These are phyloP conservation scores for Eretmodus cyanostictus DNA, from an alignment of 2,113 vertebrate species.

Conservation along the genomic window DNA sequence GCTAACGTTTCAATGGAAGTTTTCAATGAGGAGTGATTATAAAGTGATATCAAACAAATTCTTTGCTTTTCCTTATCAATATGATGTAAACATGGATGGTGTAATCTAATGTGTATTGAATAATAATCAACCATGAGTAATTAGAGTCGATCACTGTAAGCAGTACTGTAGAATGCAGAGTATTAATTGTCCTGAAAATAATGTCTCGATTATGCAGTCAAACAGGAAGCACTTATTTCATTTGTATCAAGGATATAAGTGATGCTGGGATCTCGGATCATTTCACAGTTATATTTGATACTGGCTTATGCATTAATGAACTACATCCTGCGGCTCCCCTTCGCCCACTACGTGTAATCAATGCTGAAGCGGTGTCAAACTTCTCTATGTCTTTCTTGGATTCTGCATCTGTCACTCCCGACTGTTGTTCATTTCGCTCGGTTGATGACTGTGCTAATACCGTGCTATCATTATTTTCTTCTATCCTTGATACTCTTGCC, in stretches of 20 bases:
- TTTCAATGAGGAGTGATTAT: not conserved
- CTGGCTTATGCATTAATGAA: not conserved
- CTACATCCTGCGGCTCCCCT: not conserved
- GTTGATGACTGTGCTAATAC: not conserved
- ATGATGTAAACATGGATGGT: not conserved
- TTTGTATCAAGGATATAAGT: not conserved
- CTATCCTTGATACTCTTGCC: not conserved
- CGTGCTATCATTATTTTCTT: not conserved
- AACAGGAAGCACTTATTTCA: not conserved
- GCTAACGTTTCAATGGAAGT: not conserved
- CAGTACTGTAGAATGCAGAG: not conserved
- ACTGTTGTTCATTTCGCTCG: not conserved
- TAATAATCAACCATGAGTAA: not conserved
- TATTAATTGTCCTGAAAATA: not conserved
- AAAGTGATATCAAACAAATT: not conserved
- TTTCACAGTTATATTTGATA: not conserved
- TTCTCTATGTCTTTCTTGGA: not conserved
- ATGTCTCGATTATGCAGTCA: accelerated
- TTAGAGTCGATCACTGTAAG: not conserved
- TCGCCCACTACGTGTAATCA: not conserved
- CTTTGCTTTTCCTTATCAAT: not conserved
- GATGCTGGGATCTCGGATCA: not conserved
- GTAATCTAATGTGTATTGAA: not conserved
- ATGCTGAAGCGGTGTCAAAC: not conserved
- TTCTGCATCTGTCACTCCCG: not conserved